Conservation (phyloP, 2,797 vertebrate genomes). For the Salarias fasciatus region DNA sequence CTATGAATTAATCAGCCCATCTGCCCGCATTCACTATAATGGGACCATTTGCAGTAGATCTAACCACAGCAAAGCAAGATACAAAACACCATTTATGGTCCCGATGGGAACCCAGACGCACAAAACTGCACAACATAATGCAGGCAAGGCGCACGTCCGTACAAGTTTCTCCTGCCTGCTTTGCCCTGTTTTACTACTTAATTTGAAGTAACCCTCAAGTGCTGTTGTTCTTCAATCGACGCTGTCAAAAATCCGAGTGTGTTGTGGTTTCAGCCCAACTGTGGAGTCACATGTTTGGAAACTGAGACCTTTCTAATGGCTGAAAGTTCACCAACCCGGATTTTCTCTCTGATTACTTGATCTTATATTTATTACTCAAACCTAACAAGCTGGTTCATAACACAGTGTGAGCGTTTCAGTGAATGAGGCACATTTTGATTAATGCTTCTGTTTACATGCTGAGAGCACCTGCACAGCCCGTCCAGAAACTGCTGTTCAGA, state of each 20-base stretch:
- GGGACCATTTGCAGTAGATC: slow-evolving; percentile 26
- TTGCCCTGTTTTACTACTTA: slow-evolving; percentile 2
- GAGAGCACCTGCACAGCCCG: too few species aligned
- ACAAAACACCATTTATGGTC: slow-evolving; percentile 40
- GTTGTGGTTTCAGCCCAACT: not conserved
- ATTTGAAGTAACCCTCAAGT: not conserved
- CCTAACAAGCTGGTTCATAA: too few species aligned
- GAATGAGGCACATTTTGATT: too few species aligned
- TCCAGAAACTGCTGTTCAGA: too few species aligned
- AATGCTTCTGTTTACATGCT: too few species aligned
- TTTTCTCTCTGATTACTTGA: too few species aligned
- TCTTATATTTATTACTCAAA: too few species aligned
- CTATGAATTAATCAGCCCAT: slow-evolving; percentile 53
- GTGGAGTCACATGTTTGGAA: not conserved
- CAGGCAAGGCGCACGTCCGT: slow-evolving; percentile 35
- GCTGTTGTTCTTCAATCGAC: too few species aligned
- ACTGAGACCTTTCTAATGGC: not conserved
- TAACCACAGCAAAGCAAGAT: slow-evolving; percentile 45
- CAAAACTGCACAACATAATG: slow-evolving; percentile 30
- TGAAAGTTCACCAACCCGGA: not conserved
- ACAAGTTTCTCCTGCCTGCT: not conserved
- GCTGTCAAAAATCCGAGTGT: too few species aligned
- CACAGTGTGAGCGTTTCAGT: too few species aligned
- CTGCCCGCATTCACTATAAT: slow-evolving; percentile 54
- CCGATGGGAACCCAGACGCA: slow-evolving; percentile 17